Evolutionary conservation across 2,888 invertebrate species (phyloP), one percentile per base, ranked within the genome.

Genomic region (Caenorhabditis imperialis): DNA sequence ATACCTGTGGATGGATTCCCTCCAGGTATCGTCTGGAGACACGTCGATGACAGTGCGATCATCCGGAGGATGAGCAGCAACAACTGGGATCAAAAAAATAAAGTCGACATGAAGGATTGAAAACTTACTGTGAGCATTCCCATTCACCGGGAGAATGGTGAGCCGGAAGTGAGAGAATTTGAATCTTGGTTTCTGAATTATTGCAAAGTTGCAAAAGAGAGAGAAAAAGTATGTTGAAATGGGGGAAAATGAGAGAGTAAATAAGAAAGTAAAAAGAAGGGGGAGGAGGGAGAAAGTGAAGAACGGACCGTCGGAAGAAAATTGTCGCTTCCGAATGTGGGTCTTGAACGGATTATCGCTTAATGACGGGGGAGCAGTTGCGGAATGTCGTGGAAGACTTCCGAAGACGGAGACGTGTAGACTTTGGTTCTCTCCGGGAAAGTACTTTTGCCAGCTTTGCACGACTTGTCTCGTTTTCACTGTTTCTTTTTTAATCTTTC

Each of bases 51-150:
- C 4, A 38, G 4, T 6, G 55, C 50, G 14, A 61, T 37, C 55
- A 55, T 63, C 55, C 48, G 55, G 25, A 65, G 55, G 55, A 57
- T 55, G 55, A 65, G 55, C 42, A 65, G 25, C 12, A 35, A 57
- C 42, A 57, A 40, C 65, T 65, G 50, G 16, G 45, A 44, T 30
- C 16, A 27, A 22, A 14, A 16, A 5, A 20, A 44, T 6, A 6
- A 12, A 23, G 14, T 23, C 1, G 23, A 23, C 7, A 10, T 30
- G n/a, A 33, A 20, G 6, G 55, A 30, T 1, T n/a, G 1, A n/a
- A 3, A 54, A 61, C 65, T 55, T 42, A 65, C 65, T 65, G 55
- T 65, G 45, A 65, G 55, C 65, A 65, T 65, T 65, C 65, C 65
- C 65, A 48, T 48, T 5, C 42, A 55, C 40, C 55, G 63, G 55